Conservation (phyloP, 2,113 vertebrate species). For the Salvelinus sp. region DNA sequence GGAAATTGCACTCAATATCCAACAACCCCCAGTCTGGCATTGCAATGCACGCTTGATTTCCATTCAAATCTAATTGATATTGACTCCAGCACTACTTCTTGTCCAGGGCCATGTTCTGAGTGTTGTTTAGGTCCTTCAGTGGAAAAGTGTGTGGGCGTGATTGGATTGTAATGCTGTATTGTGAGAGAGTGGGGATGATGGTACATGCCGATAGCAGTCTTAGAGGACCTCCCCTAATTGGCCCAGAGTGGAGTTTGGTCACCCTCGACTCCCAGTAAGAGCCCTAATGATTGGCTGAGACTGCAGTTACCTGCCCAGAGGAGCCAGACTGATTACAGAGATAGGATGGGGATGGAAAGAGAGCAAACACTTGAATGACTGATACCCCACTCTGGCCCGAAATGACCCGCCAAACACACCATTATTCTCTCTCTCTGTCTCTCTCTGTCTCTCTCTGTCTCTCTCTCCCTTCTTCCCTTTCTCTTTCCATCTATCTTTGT, state of each 20-base stretch:
- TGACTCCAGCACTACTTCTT: background rate
- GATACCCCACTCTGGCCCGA: background rate
- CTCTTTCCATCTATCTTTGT: background rate
- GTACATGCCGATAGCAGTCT: background rate
- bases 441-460: background rate
- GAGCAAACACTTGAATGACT: background rate
- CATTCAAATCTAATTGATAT: background rate
- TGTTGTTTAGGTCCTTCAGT: background rate
- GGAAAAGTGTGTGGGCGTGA: background rate
- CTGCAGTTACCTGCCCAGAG: background rate
- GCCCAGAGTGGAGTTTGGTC: background rate
- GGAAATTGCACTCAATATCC: background rate
- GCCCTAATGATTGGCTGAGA: background rate
- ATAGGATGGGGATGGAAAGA: background rate
- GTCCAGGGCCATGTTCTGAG: background rate
- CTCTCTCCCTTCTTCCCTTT: background rate
- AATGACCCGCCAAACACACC: background rate
- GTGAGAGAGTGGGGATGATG: background rate
- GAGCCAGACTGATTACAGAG: background rate
- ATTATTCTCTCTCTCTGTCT: background rate
- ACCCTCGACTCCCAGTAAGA: background rate
- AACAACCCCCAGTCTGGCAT: background rate
- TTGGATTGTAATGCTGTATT: slow-evolving; percentile 9
- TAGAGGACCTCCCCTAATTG: background rate
- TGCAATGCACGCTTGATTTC: background rate